Base-by-base conservation (phyloP, 2,888 invertebrate genomes). In the Argyra leucocephala region DNA sequence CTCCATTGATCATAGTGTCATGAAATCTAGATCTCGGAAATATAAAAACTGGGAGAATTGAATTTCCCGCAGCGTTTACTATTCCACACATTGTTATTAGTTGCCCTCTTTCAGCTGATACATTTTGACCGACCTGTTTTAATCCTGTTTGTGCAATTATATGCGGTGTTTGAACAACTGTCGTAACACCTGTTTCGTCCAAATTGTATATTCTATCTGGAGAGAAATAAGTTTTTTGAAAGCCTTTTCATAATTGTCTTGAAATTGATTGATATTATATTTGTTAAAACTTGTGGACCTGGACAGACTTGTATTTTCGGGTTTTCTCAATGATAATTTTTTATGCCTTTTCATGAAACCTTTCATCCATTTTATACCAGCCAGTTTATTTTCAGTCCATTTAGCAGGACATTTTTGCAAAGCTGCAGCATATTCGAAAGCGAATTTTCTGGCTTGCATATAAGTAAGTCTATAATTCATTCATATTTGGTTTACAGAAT, bases 41-140 rank as follows among this genome's bases (percentile, higher is more conserved):
- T 18, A 67, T 66, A 57, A 66, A 69, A 36, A 66, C 69, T 26
- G 67, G 66, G 60, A 66, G 66, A 57, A 65, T 63, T 57, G 66
- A 65, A 60, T 66, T 67, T 36, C 67, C 67, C 62, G 65, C 60
- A 61, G 66, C 67, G 64, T 62, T 68, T 57, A 66, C 65, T 58
- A 67, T 65, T 61, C 65, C 62, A 62, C 67, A 66, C 23, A 72
- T 66, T 61, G 71, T 71, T 18, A 72, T 68, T 21, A 72, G 61
- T 57, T 70, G 68, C 57, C 72, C 70, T 68, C 70, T 67, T 67
- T 74, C 72, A 48, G 69, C 71, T 62, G 71, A 73, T 31, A 70
- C 70, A 61, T 68, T 66, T 66, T 70, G 68, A 57, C 71, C 71
- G 61, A 73, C 71, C 59, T 70, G 69, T 67, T 71, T 69, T 63